A percentile compares a stretch with the other conserved stretches of the same genome.
These are phyloP conservation scores for Axea sp. DNA, from an alignment of 2,888 invertebrate genomes.

Conservation along the genomic window DNA sequence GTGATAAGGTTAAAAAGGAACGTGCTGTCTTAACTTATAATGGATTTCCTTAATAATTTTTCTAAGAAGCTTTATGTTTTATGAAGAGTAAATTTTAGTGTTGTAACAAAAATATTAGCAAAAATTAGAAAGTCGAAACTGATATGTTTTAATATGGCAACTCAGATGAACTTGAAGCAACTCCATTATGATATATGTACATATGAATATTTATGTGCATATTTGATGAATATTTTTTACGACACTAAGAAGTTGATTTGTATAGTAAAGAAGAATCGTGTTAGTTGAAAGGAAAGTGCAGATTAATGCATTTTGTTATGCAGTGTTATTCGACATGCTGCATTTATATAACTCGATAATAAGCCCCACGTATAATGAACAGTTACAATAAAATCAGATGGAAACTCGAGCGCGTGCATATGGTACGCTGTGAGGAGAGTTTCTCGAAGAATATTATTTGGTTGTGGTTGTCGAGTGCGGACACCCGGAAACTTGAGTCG, in stretches of 20 bases:
- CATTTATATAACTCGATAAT: constrained; percentile 51
- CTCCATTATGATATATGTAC: neutral
- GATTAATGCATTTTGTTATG: constrained; percentile 27
- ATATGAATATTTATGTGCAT: constrained; percentile 11
- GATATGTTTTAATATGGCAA: constrained; percentile 7
- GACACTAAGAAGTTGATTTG: neutral
- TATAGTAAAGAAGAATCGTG: constrained; percentile 5
- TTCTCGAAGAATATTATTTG: constrained; percentile 54
- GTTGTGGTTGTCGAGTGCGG: constrained; percentile 62
- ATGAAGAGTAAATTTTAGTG: constrained; percentile 7
- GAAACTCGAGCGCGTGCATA: constrained; percentile 61
- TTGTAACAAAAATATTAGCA: constrained; percentile 13
- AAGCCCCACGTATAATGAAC: constrained; percentile 44
- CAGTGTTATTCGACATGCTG: constrained; percentile 17
- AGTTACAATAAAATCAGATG: constrained; percentile 56
- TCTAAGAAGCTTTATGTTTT: constrained; percentile 3
- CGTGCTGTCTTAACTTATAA: constrained; percentile 43
- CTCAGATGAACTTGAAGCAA: constrained; percentile 8
- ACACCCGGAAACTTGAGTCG: constrained; percentile 59
- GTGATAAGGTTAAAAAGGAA: constrained; percentile 56
- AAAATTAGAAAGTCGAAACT: constrained; percentile 37
- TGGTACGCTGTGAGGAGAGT: constrained; percentile 32
- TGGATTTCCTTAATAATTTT: constrained; percentile 41
- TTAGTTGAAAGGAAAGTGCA: constrained; percentile 5
- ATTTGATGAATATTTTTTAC: constrained; percentile 3